Evolutionary conservation across 2,113 vertebrate species (phyloP).

Genomic region (Ptychochromis oligacanthus): DNA sequence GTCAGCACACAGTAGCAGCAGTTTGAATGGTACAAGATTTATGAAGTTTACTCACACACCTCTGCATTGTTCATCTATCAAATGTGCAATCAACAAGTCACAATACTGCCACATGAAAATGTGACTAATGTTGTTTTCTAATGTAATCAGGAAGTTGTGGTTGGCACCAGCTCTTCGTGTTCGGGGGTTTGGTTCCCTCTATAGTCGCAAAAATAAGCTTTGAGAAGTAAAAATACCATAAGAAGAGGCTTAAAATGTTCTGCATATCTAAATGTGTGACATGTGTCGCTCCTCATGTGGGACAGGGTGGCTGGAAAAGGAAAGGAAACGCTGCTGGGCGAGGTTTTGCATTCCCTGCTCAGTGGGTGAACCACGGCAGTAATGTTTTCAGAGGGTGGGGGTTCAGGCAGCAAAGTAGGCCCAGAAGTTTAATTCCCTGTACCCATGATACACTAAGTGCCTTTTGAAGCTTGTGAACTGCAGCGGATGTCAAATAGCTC

Average conservation of each 20-base stretch:
- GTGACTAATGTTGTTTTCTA: conserved; percentile 1
- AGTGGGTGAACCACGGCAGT: neutral
- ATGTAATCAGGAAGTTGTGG: neutral
- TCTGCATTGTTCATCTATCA: neutral
- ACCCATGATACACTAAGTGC: neutral
- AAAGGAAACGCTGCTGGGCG: neutral
- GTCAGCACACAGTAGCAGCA: neutral
- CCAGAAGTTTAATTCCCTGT: conserved; percentile 5
- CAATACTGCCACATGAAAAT: neutral
- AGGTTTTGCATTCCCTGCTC: conserved; percentile 23
- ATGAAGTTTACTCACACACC: neutral
- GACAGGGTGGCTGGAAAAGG: neutral
- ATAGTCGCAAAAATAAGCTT: neutral
- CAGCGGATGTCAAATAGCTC: neutral
- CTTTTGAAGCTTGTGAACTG: conserved; percentile 10
- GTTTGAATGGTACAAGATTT: conserved; percentile 6
- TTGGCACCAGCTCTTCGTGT: neutral
- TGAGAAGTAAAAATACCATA: neutral
- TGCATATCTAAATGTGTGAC: neutral
- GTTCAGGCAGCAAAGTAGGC: neutral
- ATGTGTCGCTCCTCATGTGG: neutral
- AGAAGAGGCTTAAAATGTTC: neutral
- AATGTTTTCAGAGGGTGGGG: neutral
- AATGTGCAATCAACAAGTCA: neutral
- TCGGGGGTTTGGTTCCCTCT: neutral